Evolutionary conservation across 2,113 vertebrate genomes (phyloP), one percentile per base, ranked within the genome.

Genomic region (Misgurnus anguillicaudatus): DNA sequence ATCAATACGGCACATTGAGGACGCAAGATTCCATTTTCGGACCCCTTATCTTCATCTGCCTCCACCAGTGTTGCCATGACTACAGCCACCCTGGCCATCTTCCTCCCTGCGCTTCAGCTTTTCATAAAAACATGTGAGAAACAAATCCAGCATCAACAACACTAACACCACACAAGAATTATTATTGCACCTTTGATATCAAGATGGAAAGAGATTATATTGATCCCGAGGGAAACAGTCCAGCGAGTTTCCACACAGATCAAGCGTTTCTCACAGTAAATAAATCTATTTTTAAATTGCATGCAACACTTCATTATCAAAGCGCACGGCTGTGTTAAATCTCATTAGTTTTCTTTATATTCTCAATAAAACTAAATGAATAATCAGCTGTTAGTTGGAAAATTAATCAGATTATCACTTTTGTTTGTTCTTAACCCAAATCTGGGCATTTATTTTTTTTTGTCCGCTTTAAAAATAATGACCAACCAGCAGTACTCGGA

Each of bases 11-110:
- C 80, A 82, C 83, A 82, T 65, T 57, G 68, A 74, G 73, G 67
- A 83, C 79, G 16, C 72, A 4, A 73, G 73, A 82, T 77, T 74
- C 80, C 83, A 80, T 85, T 85, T 78, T 85, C 78, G 67, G 61
- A 85, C 72, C 80, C 36, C 72, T 68, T 80, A 85, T 78, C 83
- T 85, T 77, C 80, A 81, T 80, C 83, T 71, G 72, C 82, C 83
- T 81, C 75, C 71, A 62, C 72, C 77, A 80, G 79, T 36, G 83
- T 82, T 82, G 11, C 83, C 83, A 85, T 77, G 80, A 62, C 73
- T 51, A 85, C 83, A 16, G 58, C 53, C 70, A 82, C 61, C 36
- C 64, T 48, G 83, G 77, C 83, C 80, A 80, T 67, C 76, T 71
- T 71, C 77, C 38, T 48, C 62, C 47, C 39, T 67, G 45, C 39